Percentiles rank a stretch among this genome's conserved stretches.
Evolutionary conservation across 2,797 vertebrate species (phyloP).

Genomic region (Heteromormyrus szaboi): DNA sequence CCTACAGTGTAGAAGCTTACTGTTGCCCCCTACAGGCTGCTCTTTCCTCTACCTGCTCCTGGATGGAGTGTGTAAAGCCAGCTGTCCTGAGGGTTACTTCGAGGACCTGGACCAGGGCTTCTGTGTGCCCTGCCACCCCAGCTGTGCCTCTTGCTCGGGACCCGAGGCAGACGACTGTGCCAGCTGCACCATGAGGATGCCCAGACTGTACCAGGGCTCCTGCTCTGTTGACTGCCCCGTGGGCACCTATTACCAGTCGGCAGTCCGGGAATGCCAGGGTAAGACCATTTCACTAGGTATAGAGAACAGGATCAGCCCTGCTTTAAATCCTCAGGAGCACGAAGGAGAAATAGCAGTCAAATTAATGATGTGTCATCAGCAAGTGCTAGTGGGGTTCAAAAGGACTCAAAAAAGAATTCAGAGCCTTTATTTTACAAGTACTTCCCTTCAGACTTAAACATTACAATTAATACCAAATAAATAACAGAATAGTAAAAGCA

Average conservation of each 20-base stretch:
- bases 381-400: background rate
- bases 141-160: constrained; percentile 66
- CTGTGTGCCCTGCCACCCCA: constrained; percentile 62
- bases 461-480: background rate
- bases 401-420: background rate
- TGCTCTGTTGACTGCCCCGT: constrained; percentile 61
- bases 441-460: background rate
- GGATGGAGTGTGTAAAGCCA: constrained; percentile 63
- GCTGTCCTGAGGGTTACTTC: constrained; percentile 66
- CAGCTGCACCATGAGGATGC: constrained; percentile 52
- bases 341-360: background rate
- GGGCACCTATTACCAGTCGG: constrained; percentile 61
- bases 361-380: background rate
- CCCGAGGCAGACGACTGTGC: constrained; percentile 65
- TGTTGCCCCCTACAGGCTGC: constrained; percentile 53
- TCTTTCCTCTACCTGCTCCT: constrained; percentile 72
- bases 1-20: background rate
- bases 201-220: constrained; percentile 64
- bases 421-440: background rate
- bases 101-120: constrained; percentile 69
- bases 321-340: background rate
- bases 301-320: background rate
- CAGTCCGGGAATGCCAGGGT: constrained; percentile 69
- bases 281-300: constrained; percentile 8
- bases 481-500: background rate